Evolutionary conservation across 2,797 vertebrate species (phyloP).

Genomic region (Otus scops): DNA sequence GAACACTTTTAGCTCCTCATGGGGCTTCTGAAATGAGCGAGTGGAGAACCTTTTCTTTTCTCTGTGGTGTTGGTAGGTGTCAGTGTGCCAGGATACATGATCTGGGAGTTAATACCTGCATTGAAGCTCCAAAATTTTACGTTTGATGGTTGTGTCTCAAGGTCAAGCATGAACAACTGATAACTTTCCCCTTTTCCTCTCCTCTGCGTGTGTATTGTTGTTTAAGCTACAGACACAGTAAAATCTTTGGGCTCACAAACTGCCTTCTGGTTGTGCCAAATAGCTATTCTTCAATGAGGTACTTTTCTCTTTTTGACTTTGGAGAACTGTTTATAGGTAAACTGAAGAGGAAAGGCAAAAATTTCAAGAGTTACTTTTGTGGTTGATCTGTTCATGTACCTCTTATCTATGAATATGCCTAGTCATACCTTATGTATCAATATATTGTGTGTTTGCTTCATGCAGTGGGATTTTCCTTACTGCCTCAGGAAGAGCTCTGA

Average conservation of each 20-base stretch:
- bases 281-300: neutral
- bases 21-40: neutral
- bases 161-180: neutral
- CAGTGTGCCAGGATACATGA: neutral
- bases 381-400: neutral
- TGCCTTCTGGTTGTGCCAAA: neutral
- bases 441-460: accelerated
- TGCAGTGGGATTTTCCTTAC: neutral
- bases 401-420: neutral
- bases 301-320: neutral
- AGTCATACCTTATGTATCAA: neutral
- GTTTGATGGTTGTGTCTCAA: neutral
- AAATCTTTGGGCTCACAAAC: neutral
- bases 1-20: neutral
- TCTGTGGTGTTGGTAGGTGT: neutral
- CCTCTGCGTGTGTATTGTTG: neutral
- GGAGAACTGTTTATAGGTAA: neutral
- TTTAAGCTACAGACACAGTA: neutral
- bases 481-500: neutral
- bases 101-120: neutral
- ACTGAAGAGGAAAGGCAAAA: neutral
- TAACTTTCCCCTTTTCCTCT: neutral
- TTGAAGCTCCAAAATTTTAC: neutral
- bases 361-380: neutral
- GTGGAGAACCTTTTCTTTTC: neutral